Percentiles rank a stretch among this genome's conserved stretches.
These are phyloP conservation scores for Mystacornis crossleyi DNA, from an alignment of 2,113 vertebrate species.

Conservation along the genomic window DNA sequence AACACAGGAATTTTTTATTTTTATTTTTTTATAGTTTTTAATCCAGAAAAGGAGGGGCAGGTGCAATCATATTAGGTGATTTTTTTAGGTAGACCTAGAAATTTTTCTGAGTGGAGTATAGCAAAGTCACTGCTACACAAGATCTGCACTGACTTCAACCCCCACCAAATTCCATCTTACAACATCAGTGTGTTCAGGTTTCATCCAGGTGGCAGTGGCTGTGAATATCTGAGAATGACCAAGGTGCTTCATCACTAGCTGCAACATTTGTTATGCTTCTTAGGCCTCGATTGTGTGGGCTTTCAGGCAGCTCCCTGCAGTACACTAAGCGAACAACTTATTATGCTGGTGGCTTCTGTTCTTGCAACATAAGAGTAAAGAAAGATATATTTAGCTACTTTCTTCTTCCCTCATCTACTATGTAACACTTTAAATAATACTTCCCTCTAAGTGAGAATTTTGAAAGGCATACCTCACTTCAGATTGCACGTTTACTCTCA, in stretches of 20 bases:
- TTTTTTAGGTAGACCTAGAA: not conserved
- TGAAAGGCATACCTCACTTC: not conserved
- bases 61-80: not conserved
- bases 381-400: not conserved
- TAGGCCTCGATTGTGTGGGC: fast-evolving
- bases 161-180: not conserved
- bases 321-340: not conserved
- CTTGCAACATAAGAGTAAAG: not conserved
- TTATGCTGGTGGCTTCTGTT: not conserved
- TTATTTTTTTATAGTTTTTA: not conserved
- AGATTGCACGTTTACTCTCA: not conserved
- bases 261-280: not conserved
- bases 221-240: not conserved
- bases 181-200: not conserved
- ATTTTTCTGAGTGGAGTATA: not conserved
- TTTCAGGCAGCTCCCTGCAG: not conserved
- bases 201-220: not conserved
- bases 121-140: not conserved
- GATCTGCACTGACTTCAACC: not conserved
- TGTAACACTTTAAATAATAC: not conserved
- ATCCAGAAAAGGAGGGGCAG: not conserved
- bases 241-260: not conserved
- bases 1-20: not conserved
- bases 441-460: not conserved
- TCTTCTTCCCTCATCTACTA: not conserved